Conservation (phyloP, 2,797 vertebrate species). For the Catharus ustulatus region DNA sequence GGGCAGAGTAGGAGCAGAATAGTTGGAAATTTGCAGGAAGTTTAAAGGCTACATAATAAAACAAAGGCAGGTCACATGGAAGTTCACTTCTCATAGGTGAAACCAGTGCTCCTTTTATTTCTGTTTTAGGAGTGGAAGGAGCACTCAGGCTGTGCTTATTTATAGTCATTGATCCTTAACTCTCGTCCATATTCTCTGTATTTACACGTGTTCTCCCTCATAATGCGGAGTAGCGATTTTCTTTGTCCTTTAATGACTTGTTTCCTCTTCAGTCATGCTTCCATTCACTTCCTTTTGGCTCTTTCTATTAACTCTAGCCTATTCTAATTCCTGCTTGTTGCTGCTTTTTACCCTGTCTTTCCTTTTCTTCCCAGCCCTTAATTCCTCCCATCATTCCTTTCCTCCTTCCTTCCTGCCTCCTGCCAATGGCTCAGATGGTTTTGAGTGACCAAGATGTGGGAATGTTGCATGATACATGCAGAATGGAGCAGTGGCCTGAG, state of each 20-base stretch:
- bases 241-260: conserved; percentile 19
- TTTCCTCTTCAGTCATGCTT: conserved; percentile 41
- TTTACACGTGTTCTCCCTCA: neutral
- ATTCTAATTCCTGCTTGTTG: neutral
- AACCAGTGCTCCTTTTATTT: neutral
- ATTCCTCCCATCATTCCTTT: neutral
- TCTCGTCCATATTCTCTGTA: neutral
- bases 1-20: neutral
- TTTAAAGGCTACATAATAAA: neutral
- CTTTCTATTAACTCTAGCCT: conserved; percentile 42
- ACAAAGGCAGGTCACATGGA: neutral
- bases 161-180: neutral
- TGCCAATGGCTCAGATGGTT: neutral
- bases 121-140: neutral
- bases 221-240: neutral
- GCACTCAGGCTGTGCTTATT: neutral
- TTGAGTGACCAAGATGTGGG: neutral
- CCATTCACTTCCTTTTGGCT: conserved; percentile 44
- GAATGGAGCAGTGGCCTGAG: neutral
- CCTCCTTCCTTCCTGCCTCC: neutral
- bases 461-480: neutral
- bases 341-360: neutral
- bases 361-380: neutral
- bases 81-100: neutral
- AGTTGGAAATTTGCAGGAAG: neutral